Base-by-base conservation (phyloP, 2,797 vertebrate species). In the Neopelma chrysocephalum region DNA sequence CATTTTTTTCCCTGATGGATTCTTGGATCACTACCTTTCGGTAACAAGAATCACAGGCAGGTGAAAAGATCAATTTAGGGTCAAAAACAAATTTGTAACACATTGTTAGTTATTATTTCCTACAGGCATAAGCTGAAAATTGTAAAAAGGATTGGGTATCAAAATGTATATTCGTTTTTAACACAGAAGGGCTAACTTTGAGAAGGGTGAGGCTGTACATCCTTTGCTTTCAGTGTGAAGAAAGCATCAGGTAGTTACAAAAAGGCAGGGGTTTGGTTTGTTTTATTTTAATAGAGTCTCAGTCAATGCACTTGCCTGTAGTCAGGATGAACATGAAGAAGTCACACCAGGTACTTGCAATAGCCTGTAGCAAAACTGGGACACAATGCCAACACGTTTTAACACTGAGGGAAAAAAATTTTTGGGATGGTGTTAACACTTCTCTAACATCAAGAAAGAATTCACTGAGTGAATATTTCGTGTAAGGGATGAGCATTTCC, bases 401-500 rank as follows among this genome's bases (percentile, higher is more conserved):
- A 70, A 66, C 27, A 50, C 8, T 12, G 27, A 13, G 20, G 22
- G 0, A 1, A 20, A 54, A 54, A 32, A 4, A 1, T 15, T 5
- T 15, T 38, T n/a, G 26, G 20, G 64, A 11, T 62, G 48, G 50
- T 78, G 43, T 78, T 77, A 80, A n/a, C 51, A 21, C 8, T 43
- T 22, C 43, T 66, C 27, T 71, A 38, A 36, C 29, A 40, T 25
- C 16, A 58, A 57, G 77, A 75, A 88, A 57, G 4, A 40, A 40
- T 58, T 78, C 12, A 5, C 9, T 34, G 7, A 42, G 32, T 79
- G 68, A 56, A 32, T 38, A 8, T 79, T 47, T 65, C 0, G 0
- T 57, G 42, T 51, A 26, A 73, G 27, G 31, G n/a, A 9, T 34
- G n/a, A 92, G 68, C 29, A 11, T 87, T 86, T 38, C 42, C 42